Evolutionary conservation across 2,113 vertebrate species (phyloP), one percentile per base, ranked within the genome.

Genomic region (Polypterus senegalus): DNA sequence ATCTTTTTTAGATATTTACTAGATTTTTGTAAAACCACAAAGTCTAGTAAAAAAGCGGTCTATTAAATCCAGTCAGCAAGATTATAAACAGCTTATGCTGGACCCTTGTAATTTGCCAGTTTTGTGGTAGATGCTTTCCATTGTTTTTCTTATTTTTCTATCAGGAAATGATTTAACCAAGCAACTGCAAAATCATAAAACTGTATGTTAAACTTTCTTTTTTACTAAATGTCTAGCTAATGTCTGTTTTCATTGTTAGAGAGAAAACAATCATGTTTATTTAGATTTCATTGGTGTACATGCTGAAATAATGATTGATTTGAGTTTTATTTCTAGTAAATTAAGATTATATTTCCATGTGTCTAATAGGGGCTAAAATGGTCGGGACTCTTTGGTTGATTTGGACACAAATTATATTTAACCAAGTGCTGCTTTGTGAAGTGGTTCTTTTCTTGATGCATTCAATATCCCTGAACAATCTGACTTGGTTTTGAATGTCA

Each of bases 211-310:
- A 65, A 65, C 27, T 54, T 45, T 46, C 58, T 60, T 60, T 60
- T 46, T 59, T n/a, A 47, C n/a, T 43, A 65, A 60, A 60, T 60
- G 63, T 60, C 55, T 49, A 27, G 27, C 27, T 27, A 27, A 27
- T 45, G 55, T 58, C 54, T 60, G 60, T 65, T 65, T 65, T 48
- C 53, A 49, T 65, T 53, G 61, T 65, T 61, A 65, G 53, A 48
- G 46, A 48, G 48, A 59, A 53, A 51, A 54, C 45, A 48, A 59
- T 27, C 27, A 27, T 27, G 27, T 27, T 27, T 27, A 27, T 27
- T 27, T 27, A 27, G 27, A 27, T 27, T 27, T 27, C 27, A 27
- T 27, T 27, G 27, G 1, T 27, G 27, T 27, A 27, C 1, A 27
- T 27, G 27, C 27, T 27, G 27, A 27, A 27, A 1, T 27, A 27